phyloP scores from a whole-genome alignment of 2,797 vertebrate genomes.

The Chelmon rostratus region DNA sequence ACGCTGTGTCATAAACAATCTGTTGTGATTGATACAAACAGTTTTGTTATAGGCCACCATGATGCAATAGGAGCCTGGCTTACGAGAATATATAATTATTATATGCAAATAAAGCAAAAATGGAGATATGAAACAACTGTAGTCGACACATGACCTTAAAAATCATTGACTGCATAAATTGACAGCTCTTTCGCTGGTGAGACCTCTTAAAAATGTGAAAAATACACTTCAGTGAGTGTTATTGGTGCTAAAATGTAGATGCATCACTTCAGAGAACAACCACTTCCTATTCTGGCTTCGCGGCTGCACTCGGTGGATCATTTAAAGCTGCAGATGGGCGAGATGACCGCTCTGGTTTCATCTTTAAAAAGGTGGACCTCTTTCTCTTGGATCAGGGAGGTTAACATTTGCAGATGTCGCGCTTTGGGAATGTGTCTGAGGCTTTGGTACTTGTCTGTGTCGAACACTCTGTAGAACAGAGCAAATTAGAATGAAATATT shows the following conservation, averaged over 20 bases:
- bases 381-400: slow-evolving; percentile 43
- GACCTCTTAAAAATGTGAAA: slow-evolving; percentile 14
- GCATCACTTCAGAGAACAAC: slow-evolving; percentile 41
- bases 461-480: slow-evolving; percentile 76
- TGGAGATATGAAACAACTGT: not conserved
- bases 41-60: not conserved
- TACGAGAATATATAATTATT: not conserved
- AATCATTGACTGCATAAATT: not conserved
- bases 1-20: slow-evolving; percentile 20
- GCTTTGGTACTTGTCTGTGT: slow-evolving; percentile 71
- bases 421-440: slow-evolving; percentile 47
- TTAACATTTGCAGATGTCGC: slow-evolving; percentile 66
- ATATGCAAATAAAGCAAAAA: not conserved
- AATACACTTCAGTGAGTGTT: slow-evolving; percentile 13
- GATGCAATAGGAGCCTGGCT: not conserved
- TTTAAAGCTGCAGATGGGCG: slow-evolving; percentile 22
- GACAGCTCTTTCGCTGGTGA: not conserved
- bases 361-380: slow-evolving; percentile 49
- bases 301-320: slow-evolving; percentile 34
- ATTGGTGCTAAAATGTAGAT: slow-evolving; percentile 43
- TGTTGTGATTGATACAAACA: not conserved
- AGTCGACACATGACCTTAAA: not conserved
- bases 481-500: slow-evolving; percentile 85
- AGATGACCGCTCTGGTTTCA: slow-evolving; percentile 44
- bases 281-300: slow-evolving; percentile 12